Conservation (phyloP, 2,888 invertebrate genomes). For the Chrysolina oricalcia region DNA sequence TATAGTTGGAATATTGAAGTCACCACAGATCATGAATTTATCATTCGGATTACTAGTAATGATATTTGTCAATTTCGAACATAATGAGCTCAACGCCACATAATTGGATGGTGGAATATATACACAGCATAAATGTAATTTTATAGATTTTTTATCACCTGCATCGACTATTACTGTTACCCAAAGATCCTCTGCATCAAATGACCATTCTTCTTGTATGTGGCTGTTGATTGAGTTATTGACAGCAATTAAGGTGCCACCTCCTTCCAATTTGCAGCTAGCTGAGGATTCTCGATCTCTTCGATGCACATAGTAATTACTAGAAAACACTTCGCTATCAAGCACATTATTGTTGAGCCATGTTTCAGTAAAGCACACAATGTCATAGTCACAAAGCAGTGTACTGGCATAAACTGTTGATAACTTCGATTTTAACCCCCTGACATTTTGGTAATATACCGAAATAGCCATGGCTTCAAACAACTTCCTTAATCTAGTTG, state of each 20-base stretch:
- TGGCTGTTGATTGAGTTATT: not conserved
- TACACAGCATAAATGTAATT: constrained; percentile 15
- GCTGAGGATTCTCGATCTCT: not conserved
- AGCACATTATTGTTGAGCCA: constrained; percentile 25
- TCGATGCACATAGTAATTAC: not conserved
- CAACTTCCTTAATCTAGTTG: not conserved
- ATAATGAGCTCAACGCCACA: constrained; percentile 11
- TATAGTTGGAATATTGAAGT: constrained; percentile 6
- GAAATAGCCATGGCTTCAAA: not conserved
- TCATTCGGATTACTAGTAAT: not conserved
- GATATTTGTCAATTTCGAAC: constrained; percentile 2
- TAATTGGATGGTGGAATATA: constrained; percentile 9
- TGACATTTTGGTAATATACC: constrained; percentile 23
- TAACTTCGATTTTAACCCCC: constrained; percentile 26
- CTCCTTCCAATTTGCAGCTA: not conserved
- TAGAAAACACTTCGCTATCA: constrained; percentile 7
- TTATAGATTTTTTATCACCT: not conserved
- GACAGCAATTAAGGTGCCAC: constrained; percentile 15
- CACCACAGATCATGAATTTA: constrained; percentile 25
- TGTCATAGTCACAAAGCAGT: constrained; percentile 26
- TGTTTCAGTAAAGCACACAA: constrained; percentile 30
- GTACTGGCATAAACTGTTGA: constrained; percentile 18
- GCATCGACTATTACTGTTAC: not conserved
- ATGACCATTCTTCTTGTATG: constrained; percentile 7
- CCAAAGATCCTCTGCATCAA: not conserved